Base-by-base conservation (phyloP, 2,113 vertebrate species). In the Epinephelus fuscoguttatus region DNA sequence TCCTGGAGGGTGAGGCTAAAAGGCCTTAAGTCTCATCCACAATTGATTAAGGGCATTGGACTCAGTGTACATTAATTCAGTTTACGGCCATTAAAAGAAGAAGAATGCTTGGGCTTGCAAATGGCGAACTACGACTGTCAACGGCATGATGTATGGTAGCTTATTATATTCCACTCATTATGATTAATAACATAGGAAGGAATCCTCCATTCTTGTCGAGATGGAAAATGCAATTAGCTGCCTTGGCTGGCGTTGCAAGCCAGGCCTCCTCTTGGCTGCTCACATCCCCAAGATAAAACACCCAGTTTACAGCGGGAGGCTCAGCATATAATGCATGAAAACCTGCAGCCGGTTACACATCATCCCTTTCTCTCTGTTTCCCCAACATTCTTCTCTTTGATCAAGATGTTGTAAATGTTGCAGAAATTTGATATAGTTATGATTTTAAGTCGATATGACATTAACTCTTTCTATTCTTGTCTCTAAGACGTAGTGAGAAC, bases 201-300 rank as follows among this genome's bases (percentile, higher is more conserved):
- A 90, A 94, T 92, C 92, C 88, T 94, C 91, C 88, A 86, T 94
- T 94, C 94, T 93, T 88, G 89, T 92, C 87, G 69, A 93, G 92
- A 93, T 87, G 91, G 94, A 94, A 94, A 95, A 95, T 95, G 89
- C 84, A 95, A 96, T 95, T 96, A 96, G 90, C 92, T 62, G 90
- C 80, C 85, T 87, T 87, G 89, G 88, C 92, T 82, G 83, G 86
- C 89, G 76, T 55, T 87, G 87, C 88, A 92, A 30, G 93, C 84
- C 89, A 89, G 88, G 85, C 86, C 73, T 89, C 73, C 70, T 88
- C 77, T 85, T 81, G 84, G 81, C 89, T 87, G 70, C 88, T 75
- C 33, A 9, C 89, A 85, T 86, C 74, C 84, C 70, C 73, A 61
- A 85, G 90, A 92, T 89, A 74, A 91, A 89, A 89, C 84, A 86